Evolutionary conservation across 1,140 invertebrate genomes (phyloP), one percentile per base, ranked within the genome.

Genomic region (Fopius arisanus): DNA sequence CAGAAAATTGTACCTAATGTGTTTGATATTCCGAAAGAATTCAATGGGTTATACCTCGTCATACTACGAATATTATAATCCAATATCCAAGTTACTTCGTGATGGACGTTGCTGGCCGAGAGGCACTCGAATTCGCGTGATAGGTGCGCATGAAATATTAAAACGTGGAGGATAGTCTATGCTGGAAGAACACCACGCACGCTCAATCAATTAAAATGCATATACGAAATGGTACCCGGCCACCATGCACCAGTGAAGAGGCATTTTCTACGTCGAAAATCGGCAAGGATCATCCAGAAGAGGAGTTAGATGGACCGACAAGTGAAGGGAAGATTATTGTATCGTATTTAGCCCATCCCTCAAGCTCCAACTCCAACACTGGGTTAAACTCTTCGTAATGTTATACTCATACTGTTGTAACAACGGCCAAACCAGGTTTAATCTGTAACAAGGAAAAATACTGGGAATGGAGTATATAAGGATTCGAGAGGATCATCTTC

Each of bases 401-500:
- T 40, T 66, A 14, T 51, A 65, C 31, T 76, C 77, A 79, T 77
- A 77, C 81, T 75, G 68, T 77, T 77, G 75, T 74, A 75, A 73
- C 71, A 76, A 66, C 68, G 33, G 33, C 12, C 12, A 37, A 37
- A 37, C 70, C 77, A 76, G 80, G 78, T 80, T 82, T 84, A 84
- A 87, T 84, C 74, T 85, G 83, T 86, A 86, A 86, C 86, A 85
- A 87, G 84, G 85, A 59, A 59, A 51, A 85, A 82, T 80, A 78
- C 31, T 37, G 31, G 33, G 21, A 40, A 69, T 16, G 68, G 63
- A 62, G 70, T 87, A 87, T 86, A 86, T 86, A 86, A 86, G 83
- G 80, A 76, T 77, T 63, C 68, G 78, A 65, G 68, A 74, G 76
- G 71, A 80, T 84, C 79, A 79, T 82, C 78, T 78, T 84, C 78